Evolutionary conservation across 1,140 invertebrate species (phyloP).

Genomic region (Pogonomyrmex barbatus): DNA sequence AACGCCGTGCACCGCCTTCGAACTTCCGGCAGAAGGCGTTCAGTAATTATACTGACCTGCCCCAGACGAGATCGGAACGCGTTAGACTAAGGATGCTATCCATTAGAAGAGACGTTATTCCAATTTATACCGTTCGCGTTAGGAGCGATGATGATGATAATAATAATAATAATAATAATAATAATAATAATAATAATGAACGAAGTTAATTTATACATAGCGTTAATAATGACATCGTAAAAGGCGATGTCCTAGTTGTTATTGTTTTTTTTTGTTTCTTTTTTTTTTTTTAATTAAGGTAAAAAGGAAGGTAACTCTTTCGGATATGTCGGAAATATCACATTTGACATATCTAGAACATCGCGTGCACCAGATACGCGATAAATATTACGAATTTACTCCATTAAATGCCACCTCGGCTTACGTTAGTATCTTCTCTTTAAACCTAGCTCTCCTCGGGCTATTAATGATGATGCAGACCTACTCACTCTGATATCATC

Average conservation of each 20-base stretch:
- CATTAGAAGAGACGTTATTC: neutral
- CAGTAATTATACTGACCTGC: constrained; percentile 73
- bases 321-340: neutral
- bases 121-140: neutral
- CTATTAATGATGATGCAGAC: neutral
- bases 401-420: neutral
- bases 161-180: neutral
- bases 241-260: no score
- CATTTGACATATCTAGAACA: no score
- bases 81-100: constrained; percentile 31
- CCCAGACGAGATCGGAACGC: constrained; percentile 67
- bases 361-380: no score
- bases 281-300: no score
- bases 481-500: constrained; percentile 18
- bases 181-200: neutral
- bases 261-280: no score
- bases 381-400: no score
- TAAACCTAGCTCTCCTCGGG: neutral
- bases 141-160: neutral
- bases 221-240: no score
- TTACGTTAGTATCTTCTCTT: constrained; percentile 16
- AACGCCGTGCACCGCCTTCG: constrained; percentile 65
- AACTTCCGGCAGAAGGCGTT: constrained; percentile 72
- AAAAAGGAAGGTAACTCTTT: no score
- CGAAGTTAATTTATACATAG: neutral